Base-by-base conservation (phyloP, 2,113 vertebrate genomes). In the Fukomys damarensis region DNA sequence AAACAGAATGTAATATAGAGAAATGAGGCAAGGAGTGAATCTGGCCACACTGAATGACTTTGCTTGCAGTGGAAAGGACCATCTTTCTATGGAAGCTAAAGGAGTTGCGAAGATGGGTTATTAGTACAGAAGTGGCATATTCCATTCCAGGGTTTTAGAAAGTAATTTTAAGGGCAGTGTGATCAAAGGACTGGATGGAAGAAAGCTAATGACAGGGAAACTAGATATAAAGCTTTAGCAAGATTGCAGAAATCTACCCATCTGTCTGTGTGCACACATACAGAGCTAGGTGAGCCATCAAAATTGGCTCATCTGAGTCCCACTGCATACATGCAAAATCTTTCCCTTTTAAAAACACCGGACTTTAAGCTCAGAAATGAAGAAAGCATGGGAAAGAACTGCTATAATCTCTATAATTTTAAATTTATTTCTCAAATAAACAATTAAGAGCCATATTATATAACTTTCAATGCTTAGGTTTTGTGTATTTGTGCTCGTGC, bases 341-440 rank as follows among this genome's bases (percentile, higher is more conserved):
- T 46, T 66, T 61, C 2, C 16, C 28, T 77, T 72, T 41, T 2
- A 49, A 43, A 49, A 49, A 7, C 12, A 77, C 20, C 6, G 4
- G 17, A 16, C 46, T 68, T 22, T 46, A 26, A 54, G 12, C 3
- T 41, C 61, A 88, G 54, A 81, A 72, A 90, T 58, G 13, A 56
- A 41, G 7, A 85, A 84, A 16, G 10, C 65, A 86, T 56, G 43
- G 38, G 5, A 89, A 96, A 82, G 22, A 85, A 68, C 49, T 38
- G 3, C 49, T 63, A 41, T 11, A 49, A 58, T 85, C 32, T 52
- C 20, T 32, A 93, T 14, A 49, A n/a, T 77, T 94, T 91, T 81
- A 58, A 59, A 94, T 79, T 94, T 94, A 19, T n/a, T 93, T 85
- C 58, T 59, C 79, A 96, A 91, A 84, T 43, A 93, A 79, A 79